Conservation (phyloP, 2,113 vertebrate genomes). For the Pelobates fuscus region DNA sequence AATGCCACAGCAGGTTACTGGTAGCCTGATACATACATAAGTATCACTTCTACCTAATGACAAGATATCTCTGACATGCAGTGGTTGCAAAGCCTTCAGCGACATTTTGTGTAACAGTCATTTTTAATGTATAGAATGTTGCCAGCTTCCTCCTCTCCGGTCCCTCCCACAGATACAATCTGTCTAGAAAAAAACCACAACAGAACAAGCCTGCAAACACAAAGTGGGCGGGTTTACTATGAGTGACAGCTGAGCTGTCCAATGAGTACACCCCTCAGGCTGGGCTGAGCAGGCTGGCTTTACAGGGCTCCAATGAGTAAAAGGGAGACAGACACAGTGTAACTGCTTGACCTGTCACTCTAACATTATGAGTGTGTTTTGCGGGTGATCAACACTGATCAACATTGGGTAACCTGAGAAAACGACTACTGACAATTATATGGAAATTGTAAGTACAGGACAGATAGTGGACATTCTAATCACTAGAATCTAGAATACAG, state of each 20-base stretch:
- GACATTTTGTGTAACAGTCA: no score
- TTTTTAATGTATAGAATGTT: no score
- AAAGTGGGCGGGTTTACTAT: neutral
- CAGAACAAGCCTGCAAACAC: neutral
- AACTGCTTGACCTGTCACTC: neutral
- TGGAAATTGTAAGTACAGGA: no score
- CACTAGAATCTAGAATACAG: no score
- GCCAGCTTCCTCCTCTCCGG: neutral
- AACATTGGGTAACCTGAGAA: no score
- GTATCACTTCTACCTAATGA: no score
- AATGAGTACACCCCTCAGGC: neutral
- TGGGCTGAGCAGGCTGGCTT: constrained; percentile 2
- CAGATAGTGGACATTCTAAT: no score
- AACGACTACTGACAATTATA: no score
- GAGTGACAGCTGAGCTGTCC: neutral
- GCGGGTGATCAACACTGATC: neutral
- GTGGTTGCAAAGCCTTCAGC: no score
- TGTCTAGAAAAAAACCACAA: neutral
- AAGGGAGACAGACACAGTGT: neutral
- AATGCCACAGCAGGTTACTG: no score
- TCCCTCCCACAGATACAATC: neutral
- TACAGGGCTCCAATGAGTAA: neutral
- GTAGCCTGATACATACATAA: no score
- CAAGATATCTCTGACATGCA: no score
- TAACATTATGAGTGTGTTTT: neutral